Evolutionary conservation across 2,113 vertebrate genomes (phyloP), one percentile per base, ranked within the genome.

Genomic region (Piaya cayana): DNA sequence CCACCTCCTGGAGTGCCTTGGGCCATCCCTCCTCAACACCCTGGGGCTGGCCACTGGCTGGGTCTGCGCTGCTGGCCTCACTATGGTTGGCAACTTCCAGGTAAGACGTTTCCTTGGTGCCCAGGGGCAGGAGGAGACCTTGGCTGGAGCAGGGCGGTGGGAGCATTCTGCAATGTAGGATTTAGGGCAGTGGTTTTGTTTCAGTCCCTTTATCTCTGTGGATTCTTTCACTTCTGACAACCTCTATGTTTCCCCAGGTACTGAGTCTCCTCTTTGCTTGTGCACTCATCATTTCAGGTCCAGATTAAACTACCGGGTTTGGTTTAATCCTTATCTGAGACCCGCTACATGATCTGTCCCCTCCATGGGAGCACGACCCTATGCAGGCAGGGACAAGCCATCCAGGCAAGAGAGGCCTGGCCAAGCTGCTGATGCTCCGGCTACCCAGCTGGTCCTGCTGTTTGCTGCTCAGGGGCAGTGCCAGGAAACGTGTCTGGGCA

Each of bases 61-160:
- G 98, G 97, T 98, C 95, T 99, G 98, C 1, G 98, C 98, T 0
- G 98, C 98, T 0, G 98, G 98, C 6, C 98, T 99, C 97, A 98
- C 98, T 92, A 98, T 99, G 97, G 98, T 99, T 52, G 98, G 98
- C 91, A 98, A 98, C 96, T 99, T 99, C 90, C 98, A 99, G 98
- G 98, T 99, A 97, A 91, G 69, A 32, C 23, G 1, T 43, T 21
- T 74, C 50, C 59, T 80, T 0, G 1, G 3, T 15, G 12, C 16
- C 14, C 0, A 0, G 17, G 8, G 12, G 26, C 17, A 8, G 12
- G 1, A 2, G 13, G 6, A 8, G 3, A 8, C 23, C 25, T 45
- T 42, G 50, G 22, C 67, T 68, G 79, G 19, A 52, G 50, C 1
- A 0, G 49, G 45, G 36, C 9, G 15, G 23, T 34, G 25, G 39